Evolutionary conservation across 1,140 invertebrate species (phyloP), one percentile per base, ranked within the genome.

Genomic region (Cepaea nemoralis): DNA sequence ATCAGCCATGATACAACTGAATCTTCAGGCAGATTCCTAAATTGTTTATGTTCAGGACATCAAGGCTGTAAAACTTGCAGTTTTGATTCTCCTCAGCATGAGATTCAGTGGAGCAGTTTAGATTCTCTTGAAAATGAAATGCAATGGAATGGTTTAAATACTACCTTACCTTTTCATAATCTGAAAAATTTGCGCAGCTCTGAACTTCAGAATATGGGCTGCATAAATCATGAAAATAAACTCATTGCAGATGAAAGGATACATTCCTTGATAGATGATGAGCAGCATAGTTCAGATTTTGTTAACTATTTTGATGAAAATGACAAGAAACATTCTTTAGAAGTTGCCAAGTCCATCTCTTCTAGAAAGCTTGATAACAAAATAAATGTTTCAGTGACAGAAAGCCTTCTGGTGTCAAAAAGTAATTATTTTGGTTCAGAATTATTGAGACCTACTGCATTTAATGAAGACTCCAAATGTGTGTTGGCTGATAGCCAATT

Each of bases 241-340:
- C 6, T 63, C 0, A 6, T 63, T 1, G 8, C n/a, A 63, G 59
- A 63, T 1, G 59, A 2, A 31, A 27, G 22, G 10, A 39, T 71
- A 24, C n/a, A 35, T 71, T 71, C 69, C 14, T 24, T 45, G 27
- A 50, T 31, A 50, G 73, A 75, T 50, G 31, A 22, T 35, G 33
- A 45, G 27, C 8, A 48, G 8, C 73, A 75, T 35, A 31, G 55
- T 75, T 50, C n/a, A 75, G 73, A 75, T 31, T 75, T 75, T 75
- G 73, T 50, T 14, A 27, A 75, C 37, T 75, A 45, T 35, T 75
- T 75, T 50, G 42, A 50, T 75, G 73, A 75, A 24, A 50, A 16
- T 27, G 45, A 75, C 22, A 75, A 50, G 5, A n/a, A 75, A 48
- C 45, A 75, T 27, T 40, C 55, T 35, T 5, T 5, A 5, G 24